Percentiles rank a stretch among this genome's conserved stretches.
phyloP scores from a whole-genome alignment of 1,140 invertebrate genomes.

The Aphidius gifuensis region DNA sequence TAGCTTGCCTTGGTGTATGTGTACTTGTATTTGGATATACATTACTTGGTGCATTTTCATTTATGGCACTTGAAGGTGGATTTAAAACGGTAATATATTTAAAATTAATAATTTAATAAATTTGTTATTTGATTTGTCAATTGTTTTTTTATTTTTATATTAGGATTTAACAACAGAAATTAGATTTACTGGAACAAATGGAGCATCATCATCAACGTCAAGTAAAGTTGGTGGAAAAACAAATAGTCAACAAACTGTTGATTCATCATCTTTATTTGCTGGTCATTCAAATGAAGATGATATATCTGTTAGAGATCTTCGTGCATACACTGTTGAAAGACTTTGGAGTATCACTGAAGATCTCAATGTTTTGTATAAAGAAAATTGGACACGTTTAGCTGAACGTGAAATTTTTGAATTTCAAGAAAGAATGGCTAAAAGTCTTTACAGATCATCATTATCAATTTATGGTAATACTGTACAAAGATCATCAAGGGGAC shows the following conservation, averaged over 20 bases:
- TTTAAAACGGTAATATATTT: slow-evolving; percentile 40
- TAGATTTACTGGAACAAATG: no score
- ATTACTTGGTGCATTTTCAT: slow-evolving; percentile 86
- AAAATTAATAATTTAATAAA: neutral
- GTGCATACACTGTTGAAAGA: slow-evolving; percentile 68
- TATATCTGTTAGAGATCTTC: slow-evolving; percentile 44
- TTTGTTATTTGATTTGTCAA: neutral
- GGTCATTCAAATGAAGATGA: slow-evolving; percentile 27
- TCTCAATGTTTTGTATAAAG: slow-evolving; percentile 89
- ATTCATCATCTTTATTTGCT: slow-evolving; percentile 3
- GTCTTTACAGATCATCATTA: slow-evolving; percentile 19
- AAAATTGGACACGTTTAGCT: slow-evolving; percentile 88
- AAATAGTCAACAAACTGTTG: slow-evolving; percentile 5
- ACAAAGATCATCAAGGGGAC: slow-evolving; percentile 15
- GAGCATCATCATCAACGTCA: slow-evolving; percentile 1
- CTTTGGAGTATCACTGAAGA: slow-evolving; percentile 93
- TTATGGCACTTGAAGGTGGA: slow-evolving; percentile 81
- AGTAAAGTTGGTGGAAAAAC: slow-evolving; percentile 7
- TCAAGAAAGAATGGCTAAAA: slow-evolving; percentile 64
- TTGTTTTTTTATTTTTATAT: neutral
- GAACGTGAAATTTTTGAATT: slow-evolving; percentile 82
- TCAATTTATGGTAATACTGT: slow-evolving; percentile 23
- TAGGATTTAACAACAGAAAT: slow-evolving; percentile 40
- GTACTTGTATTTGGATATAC: slow-evolving; percentile 86
- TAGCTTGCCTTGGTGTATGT: slow-evolving; percentile 68